Evolutionary conservation across 2,888 invertebrate genomes (phyloP).

Genomic region (Nowickia ferox): DNA sequence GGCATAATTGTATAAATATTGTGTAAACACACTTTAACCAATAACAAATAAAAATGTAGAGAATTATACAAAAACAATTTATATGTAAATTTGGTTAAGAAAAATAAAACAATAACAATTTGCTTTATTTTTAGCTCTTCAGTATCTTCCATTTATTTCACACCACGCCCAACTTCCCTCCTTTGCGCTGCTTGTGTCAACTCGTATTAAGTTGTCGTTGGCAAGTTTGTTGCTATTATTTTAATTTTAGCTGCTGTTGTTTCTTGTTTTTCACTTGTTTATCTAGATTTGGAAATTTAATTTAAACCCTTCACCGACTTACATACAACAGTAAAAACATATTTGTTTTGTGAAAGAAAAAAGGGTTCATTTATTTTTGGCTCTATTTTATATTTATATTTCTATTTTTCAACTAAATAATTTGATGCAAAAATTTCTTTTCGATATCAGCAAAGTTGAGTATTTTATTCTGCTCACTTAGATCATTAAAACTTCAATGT

Average conservation of each 20-base stretch:
- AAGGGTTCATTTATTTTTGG: no score
- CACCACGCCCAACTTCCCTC: neutral
- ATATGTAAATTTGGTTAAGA: constrained; percentile 68
- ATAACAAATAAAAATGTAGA: constrained; percentile 27
- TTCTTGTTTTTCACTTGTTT: neutral
- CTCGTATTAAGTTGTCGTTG: constrained; percentile 4
- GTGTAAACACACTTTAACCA: neutral
- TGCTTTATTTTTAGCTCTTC: neutral
- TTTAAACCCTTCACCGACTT: neutral
- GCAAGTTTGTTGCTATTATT: neutral
- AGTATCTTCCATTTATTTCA: constrained; percentile 1
- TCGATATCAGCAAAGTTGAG: no score
- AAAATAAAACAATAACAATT: constrained; percentile 44
- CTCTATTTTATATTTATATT: no score
- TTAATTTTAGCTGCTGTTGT: neutral
- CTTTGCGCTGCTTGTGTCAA: constrained; percentile 28
- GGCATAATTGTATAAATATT: neutral
- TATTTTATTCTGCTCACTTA: no score
- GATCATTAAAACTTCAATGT: no score
- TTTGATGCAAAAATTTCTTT: no score
- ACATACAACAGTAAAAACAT: no score
- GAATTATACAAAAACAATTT: constrained; percentile 65
- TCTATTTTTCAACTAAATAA: no score
- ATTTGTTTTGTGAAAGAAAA: no score
- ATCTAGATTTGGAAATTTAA: neutral